Evolutionary conservation across 1,140 invertebrate genomes (phyloP).

Genomic region (Dreissena rostriformis): DNA sequence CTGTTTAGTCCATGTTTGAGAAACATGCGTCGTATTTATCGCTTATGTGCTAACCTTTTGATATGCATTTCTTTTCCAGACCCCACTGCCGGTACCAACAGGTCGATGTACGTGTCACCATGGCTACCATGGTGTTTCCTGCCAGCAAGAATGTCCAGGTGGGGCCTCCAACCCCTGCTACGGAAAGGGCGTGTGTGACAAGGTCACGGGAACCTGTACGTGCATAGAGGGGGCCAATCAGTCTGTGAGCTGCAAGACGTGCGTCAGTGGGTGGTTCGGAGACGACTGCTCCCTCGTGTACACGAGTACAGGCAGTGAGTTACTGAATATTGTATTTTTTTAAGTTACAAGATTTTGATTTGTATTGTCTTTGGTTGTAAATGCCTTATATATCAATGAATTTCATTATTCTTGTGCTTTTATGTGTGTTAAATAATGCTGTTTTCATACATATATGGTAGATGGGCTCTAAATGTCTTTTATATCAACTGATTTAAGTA

Average conservation of each 20-base stretch:
- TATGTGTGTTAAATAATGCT: no score
- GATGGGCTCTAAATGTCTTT: no score
- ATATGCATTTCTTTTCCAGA: slow-evolving; percentile 12
- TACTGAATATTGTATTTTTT: neutral
- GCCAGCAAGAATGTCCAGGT: slow-evolving; percentile 61
- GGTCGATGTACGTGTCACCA: slow-evolving; percentile 58
- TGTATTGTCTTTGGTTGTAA: no score
- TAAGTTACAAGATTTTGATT: no score
- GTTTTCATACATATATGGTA: no score
- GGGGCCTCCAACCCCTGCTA: slow-evolving; percentile 59
- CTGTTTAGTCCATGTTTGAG: no score
- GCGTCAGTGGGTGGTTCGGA: slow-evolving; percentile 61
- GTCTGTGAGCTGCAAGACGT: slow-evolving; percentile 58
- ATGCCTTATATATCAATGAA: no score
- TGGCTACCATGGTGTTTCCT: slow-evolving; percentile 66
- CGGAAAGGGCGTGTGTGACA: slow-evolving; percentile 62
- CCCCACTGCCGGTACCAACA: slow-evolving; percentile 1
- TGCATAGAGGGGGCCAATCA: slow-evolving; percentile 51
- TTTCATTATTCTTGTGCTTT: no score
- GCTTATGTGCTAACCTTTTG: neutral
- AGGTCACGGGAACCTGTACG: slow-evolving; percentile 53
- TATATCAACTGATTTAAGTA: no score
- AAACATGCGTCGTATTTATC: no score
- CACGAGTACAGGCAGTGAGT: slow-evolving; percentile 11
- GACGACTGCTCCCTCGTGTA: slow-evolving; percentile 60